These are phyloP conservation scores for Ceyx erithaca DNA, from an alignment of 2,797 vertebrate genomes.

Conservation along the genomic window DNA sequence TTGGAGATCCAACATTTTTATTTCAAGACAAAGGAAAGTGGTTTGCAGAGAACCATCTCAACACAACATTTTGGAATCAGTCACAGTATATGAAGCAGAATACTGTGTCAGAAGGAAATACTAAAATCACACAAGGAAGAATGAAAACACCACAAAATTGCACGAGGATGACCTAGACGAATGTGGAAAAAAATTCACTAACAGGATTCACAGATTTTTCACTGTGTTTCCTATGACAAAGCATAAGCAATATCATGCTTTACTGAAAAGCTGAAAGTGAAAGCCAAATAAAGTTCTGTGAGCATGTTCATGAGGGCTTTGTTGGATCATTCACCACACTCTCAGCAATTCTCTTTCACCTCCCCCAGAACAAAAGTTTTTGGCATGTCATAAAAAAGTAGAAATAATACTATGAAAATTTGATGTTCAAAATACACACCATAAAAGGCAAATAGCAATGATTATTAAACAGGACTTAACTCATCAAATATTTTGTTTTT, in stretches of 20 bases:
- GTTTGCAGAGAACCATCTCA: neutral
- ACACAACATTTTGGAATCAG: neutral
- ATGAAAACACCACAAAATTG: neutral
- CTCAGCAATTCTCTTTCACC: slow-evolving; percentile 28
- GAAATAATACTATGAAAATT: slow-evolving; percentile 26
- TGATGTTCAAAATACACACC: neutral
- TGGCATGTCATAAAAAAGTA: neutral
- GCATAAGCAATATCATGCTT: neutral
- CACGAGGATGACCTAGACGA: neutral
- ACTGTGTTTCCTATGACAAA: neutral
- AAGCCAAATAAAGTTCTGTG: neutral
- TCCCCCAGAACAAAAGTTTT: neutral
- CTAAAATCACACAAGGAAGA: neutral
- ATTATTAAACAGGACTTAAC: neutral
- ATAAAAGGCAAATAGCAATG: neutral
- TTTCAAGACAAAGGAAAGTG: neutral
- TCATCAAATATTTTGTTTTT: neutral
- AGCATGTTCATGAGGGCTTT: neutral
- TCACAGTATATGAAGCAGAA: neutral
- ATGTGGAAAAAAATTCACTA: neutral
- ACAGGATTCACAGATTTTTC: neutral
- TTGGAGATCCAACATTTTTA: neutral
- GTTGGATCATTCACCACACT: neutral
- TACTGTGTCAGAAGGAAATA: neutral
- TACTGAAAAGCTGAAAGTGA: neutral